Conservation (phyloP, 2,888 invertebrate species). For the Megastigmus dorsalis region DNA sequence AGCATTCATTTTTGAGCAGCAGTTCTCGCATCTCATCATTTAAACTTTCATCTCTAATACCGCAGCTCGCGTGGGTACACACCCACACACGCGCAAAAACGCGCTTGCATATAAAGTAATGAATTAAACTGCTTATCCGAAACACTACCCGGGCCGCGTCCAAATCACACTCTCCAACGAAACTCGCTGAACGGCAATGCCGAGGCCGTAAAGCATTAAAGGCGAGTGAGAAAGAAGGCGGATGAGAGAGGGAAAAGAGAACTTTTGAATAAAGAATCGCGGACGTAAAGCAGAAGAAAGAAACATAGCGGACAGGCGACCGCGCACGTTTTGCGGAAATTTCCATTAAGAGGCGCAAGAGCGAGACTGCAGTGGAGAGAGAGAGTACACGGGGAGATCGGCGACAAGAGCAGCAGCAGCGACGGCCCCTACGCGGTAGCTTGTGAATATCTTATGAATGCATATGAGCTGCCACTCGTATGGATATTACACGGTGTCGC, state of each 20-base stretch:
- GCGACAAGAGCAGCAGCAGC: neutral
- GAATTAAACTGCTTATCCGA: neutral
- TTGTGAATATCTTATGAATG: constrained; percentile 68
- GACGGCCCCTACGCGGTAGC: too few relatives aligned
- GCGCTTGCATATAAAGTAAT: neutral
- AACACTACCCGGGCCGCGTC: neutral
- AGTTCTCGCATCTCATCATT: too few relatives aligned
- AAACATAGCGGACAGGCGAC: too few relatives aligned
- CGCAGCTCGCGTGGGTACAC: too few relatives aligned
- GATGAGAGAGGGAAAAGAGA: constrained; percentile 17
- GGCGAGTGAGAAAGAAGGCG: too few relatives aligned
- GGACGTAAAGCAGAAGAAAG: neutral
- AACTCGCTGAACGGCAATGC: neutral
- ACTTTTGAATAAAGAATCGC: constrained; percentile 21
- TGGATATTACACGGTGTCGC: constrained; percentile 61
- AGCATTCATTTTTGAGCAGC: neutral
- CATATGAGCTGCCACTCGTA: constrained; percentile 61
- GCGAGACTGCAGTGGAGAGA: neutral
- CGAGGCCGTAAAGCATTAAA: neutral
- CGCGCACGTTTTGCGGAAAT: too few relatives aligned
- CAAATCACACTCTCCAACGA: neutral
- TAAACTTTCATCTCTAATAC: too few relatives aligned
- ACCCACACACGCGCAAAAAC: too few relatives aligned
- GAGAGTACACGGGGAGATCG: constrained; percentile 4
- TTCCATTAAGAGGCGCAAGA: constrained; percentile 32